Conservation (phyloP, 1,140 invertebrate genomes). For the Psix sp. region DNA sequence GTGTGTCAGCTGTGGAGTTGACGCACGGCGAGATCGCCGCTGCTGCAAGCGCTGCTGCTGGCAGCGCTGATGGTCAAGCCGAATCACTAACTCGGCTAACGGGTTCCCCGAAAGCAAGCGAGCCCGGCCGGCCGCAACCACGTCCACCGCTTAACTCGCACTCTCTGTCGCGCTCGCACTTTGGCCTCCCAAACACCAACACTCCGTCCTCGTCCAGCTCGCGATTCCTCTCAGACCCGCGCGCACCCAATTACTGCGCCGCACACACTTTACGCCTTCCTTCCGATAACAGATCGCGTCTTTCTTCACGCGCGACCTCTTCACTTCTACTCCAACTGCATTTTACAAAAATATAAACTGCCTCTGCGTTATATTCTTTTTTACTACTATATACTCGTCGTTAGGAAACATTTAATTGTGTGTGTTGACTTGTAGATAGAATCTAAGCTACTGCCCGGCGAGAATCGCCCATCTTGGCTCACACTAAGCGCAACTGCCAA, state of each 20-base stretch:
- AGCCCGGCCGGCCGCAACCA: too few species aligned
- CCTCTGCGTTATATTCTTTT: constrained; percentile 68
- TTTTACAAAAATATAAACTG: constrained; percentile 70
- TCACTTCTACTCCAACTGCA: constrained; percentile 48
- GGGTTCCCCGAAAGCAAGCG: too few species aligned
- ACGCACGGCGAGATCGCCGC: too few species aligned
- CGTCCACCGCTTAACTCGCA: neutral
- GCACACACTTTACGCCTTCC: too few species aligned
- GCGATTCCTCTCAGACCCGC: neutral
- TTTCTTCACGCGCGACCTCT: constrained; percentile 2
- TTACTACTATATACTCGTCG: constrained; percentile 64
- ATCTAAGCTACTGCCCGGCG: constrained; percentile 77
- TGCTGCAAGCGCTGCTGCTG: too few species aligned
- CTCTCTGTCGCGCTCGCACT: constrained; percentile 6
- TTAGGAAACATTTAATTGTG: constrained; percentile 72
- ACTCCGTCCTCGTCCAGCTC: neutral
- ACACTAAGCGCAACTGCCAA: constrained; percentile 67
- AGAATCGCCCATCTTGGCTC: constrained; percentile 74
- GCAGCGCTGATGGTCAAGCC: too few species aligned
- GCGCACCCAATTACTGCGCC: neutral
- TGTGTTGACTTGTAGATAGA: constrained; percentile 76
- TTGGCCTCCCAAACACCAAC: neutral
- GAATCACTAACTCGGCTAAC: too few species aligned
- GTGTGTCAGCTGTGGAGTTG: constrained; percentile 70
- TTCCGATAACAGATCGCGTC: neutral